Evolutionary conservation across 2,888 invertebrate genomes (phyloP), one percentile per base, ranked within the genome.

Genomic region (Corbicula japonica): DNA sequence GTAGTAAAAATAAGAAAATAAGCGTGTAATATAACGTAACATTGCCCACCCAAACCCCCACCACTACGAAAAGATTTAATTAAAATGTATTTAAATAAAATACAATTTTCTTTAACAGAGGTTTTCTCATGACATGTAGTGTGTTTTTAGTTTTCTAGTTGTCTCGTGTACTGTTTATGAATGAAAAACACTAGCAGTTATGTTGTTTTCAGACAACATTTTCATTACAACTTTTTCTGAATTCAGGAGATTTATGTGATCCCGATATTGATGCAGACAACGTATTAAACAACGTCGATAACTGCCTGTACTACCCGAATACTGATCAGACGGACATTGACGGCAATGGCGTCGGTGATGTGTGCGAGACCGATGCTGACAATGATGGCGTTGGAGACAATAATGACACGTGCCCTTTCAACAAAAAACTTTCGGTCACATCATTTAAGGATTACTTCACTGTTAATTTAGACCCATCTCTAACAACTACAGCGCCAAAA

Each of bases 251-350:
- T 78, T 88, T 88, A 8, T 94, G 94, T 83, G 94, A 94, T 83
- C 89, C 90, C 48, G 94, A 94, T 85, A 93, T 93, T 8, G 92
- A 92, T 79, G 86, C 95, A 63, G 96, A 97, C 93, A 97, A 98
- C 18, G 95, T 97, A 28, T 96, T 97, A 93, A 97, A 98, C 89
- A 95, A 96, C 46, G 94, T 96, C 32, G 98, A 98, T 93, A 98
- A 98, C 93, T 98, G 98, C 91, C 96, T 96, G 0, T 95, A 95
- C 87, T 94, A 96, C 46, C 95, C 97, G 0, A 98, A 98, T 94
- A 95, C 97, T 58, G 96, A 52, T 41, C 87, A 88, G 63, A 30
- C 73, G 2, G 86, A 87, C 61, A 95, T 21, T 10, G 85, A 88
- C 46, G 81, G 83, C 30, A 79, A 86, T 58, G 76, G 83, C 21